Percentiles rank a stretch among this genome's conserved stretches.
phyloP scores from a whole-genome alignment of 2,888 invertebrate genomes.

The Auanema sp. region DNA sequence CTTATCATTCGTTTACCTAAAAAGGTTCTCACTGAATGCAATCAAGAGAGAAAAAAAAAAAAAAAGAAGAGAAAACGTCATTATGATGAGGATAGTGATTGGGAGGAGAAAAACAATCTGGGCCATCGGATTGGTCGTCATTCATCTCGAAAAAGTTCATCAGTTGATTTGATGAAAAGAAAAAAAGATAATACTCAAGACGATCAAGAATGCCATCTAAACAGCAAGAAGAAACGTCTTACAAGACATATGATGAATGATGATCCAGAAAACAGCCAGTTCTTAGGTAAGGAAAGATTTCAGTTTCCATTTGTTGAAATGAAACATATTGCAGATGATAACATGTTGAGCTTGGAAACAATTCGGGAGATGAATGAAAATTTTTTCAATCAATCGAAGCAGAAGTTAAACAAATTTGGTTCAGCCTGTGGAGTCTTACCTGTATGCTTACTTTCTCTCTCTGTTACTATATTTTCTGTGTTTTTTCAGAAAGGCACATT shows the following conservation, averaged over 20 bases:
- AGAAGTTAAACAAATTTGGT: slow-evolving; percentile 30
- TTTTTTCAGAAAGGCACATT: slow-evolving; percentile 59
- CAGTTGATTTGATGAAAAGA: neutral
- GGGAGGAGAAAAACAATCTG: slow-evolving; percentile 17
- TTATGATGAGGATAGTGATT: slow-evolving; percentile 25
- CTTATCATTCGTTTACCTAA: slow-evolving; percentile 27
- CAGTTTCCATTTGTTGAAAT: too few species aligned
- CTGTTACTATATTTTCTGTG: neutral
- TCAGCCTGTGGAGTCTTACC: slow-evolving; percentile 41
- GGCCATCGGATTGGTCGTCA: neutral
- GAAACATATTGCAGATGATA: too few species aligned
- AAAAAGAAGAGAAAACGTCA: slow-evolving; percentile 21
- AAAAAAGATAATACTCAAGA: neutral
- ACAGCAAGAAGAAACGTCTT: slow-evolving; percentile 22
- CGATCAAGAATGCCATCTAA: slow-evolving; percentile 5
- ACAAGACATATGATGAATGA: slow-evolving; percentile 19
- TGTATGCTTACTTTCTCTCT: slow-evolving; percentile 27
- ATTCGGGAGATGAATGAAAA: too few species aligned
- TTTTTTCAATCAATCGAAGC: too few species aligned
- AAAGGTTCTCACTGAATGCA: slow-evolving; percentile 10
- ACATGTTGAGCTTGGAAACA: too few species aligned
- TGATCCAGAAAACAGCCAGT: slow-evolving; percentile 2
- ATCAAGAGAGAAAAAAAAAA: slow-evolving; percentile 20
- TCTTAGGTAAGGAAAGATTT: neutral
- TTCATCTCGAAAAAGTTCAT: too few species aligned